These are phyloP conservation scores for Acanthoscelides obtectus DNA, from an alignment of 2,888 invertebrate species.

Conservation along the genomic window DNA sequence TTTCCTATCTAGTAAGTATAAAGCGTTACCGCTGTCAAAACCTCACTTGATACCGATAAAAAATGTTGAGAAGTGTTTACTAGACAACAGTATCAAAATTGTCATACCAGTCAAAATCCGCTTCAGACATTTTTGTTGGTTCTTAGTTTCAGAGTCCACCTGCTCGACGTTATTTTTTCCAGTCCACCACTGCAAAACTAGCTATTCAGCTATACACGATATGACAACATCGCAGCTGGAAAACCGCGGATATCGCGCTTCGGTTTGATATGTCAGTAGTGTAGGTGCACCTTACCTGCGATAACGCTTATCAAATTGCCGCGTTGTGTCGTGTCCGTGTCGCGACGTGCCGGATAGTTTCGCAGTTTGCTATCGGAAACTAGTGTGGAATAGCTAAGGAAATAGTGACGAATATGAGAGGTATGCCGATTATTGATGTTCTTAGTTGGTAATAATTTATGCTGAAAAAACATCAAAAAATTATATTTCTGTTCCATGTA, in stretches of 20 bases:
- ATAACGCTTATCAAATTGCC: constrained; percentile 22
- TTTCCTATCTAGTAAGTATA: too few species aligned
- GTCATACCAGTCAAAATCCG: too few species aligned
- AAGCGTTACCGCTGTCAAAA: too few species aligned
- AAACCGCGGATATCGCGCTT: background rate
- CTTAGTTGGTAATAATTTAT: background rate
- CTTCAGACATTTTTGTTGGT: too few species aligned
- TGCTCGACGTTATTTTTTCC: background rate
- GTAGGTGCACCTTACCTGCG: constrained; percentile 33
- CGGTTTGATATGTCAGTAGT: constrained; percentile 8
- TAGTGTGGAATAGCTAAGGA: background rate
- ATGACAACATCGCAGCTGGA: background rate
- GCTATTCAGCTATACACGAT: background rate
- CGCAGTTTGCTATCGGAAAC: background rate
- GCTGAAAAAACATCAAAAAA: too few species aligned
- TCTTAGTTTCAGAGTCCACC: too few species aligned
- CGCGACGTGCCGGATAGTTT: constrained; percentile 8
- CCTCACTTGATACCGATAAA: too few species aligned
- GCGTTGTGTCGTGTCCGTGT: constrained; percentile 16
- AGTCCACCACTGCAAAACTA: background rate
- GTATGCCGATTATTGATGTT: background rate
- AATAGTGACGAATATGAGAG: background rate
- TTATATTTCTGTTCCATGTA: too few species aligned
- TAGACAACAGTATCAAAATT: too few species aligned
- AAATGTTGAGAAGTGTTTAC: too few species aligned